Percentiles rank a stretch among this genome's conserved stretches.
Conservation (phyloP, 2,113 vertebrate species). For the Pachyramphus minor region DNA sequence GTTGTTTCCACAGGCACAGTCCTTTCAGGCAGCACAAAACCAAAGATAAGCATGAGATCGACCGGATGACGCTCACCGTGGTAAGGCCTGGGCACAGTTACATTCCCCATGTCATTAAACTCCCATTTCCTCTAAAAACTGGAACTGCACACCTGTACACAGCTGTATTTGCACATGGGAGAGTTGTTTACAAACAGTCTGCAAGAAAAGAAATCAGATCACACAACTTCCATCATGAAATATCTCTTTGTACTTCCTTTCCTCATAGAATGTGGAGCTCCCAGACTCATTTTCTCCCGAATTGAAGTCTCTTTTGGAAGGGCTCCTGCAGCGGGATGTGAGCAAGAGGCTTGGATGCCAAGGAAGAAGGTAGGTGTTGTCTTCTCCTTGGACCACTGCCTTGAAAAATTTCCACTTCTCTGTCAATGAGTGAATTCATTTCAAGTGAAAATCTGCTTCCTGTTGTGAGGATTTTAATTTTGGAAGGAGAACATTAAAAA, state of each 20-base stretch:
- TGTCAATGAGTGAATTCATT: background rate
- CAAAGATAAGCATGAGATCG: conserved; percentile 99
- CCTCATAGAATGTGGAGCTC: conserved; percentile 87
- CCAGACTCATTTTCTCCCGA: conserved; percentile 91
- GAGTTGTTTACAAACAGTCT: background rate
- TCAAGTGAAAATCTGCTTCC: conserved; percentile 26
- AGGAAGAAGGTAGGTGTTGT: conserved; percentile 82
- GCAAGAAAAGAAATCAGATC: background rate
- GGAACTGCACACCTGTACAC: background rate
- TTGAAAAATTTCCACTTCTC: conserved; percentile 14
- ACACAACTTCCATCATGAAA: accelerated
- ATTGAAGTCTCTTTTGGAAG: conserved; percentile 90
- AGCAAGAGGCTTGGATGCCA: conserved; percentile 89
- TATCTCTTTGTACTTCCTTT: background rate
- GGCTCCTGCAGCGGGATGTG: conserved; percentile 90
- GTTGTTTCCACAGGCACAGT: conserved; percentile 82
- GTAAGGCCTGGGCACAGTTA: conserved; percentile 73
- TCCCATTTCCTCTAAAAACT: background rate
- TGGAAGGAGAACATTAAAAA: background rate
- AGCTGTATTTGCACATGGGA: accelerated
- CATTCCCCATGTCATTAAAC: background rate
- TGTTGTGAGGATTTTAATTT: background rate
- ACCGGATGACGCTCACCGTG: conserved; percentile 98
- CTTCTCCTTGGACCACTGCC: conserved; percentile 7
- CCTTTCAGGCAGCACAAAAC: conserved; percentile 99